phyloP scores from a whole-genome alignment of 2,797 vertebrate species.

The Nannoperca australis region DNA sequence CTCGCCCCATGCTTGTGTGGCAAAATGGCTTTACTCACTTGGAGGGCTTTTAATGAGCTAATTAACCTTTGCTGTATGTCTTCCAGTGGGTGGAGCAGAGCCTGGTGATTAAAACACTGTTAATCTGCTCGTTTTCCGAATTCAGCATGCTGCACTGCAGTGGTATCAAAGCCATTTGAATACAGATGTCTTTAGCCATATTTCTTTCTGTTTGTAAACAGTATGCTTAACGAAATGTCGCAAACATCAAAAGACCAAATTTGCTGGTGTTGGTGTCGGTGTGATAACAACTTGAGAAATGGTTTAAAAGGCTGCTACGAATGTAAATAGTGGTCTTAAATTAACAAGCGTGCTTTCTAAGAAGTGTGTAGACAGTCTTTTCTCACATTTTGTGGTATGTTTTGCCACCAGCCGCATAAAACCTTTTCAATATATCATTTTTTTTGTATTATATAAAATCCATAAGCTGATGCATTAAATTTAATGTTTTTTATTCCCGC shows the following conservation, averaged over 20 bases:
- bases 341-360: conserved; percentile 53
- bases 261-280: conserved; percentile 28
- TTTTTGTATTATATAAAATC: conserved; percentile 54
- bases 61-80: conserved; percentile 79
- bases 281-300: conserved; percentile 35
- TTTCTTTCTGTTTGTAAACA: conserved; percentile 49
- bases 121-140: conserved; percentile 65
- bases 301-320: conserved; percentile 50
- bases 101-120: conserved; percentile 52
- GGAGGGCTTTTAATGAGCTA: conserved; percentile 75
- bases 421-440: conserved; percentile 19
- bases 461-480: conserved; percentile 36
- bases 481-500: not conserved
- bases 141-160: conserved; percentile 66
- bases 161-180: conserved; percentile 74
- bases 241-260: conserved; percentile 46
- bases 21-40: conserved; percentile 68
- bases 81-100: conserved; percentile 76
- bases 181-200: conserved; percentile 71
- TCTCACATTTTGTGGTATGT: conserved; percentile 25
- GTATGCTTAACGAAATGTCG: conserved; percentile 28
- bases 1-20: conserved; percentile 43
- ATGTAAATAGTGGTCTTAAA: conserved; percentile 58
- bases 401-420: conserved; percentile 17
- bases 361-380: conserved; percentile 37